phyloP scores from a whole-genome alignment of 1,140 invertebrate genomes.

The Drosophila ercepeae region DNA sequence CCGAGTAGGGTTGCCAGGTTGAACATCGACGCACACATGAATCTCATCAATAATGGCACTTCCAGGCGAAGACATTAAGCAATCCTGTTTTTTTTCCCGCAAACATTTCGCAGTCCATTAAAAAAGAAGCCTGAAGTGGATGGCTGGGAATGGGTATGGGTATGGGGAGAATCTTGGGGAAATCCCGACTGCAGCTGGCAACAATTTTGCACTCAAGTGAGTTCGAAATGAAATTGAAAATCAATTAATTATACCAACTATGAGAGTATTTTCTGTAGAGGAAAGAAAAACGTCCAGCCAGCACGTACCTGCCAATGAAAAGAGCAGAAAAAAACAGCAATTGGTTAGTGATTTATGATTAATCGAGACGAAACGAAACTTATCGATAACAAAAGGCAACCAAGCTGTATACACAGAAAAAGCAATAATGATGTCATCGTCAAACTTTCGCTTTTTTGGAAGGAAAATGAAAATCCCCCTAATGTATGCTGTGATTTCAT shows the following conservation, averaged over 20 bases:
- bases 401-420: slow-evolving; percentile 29
- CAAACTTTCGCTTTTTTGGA: slow-evolving; percentile 63
- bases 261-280: slow-evolving; percentile 21
- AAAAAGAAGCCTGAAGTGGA: slow-evolving; percentile 52
- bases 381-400: slow-evolving; percentile 11
- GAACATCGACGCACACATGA: slow-evolving; percentile 24
- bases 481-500: slow-evolving; percentile 63
- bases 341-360: slow-evolving; percentile 34
- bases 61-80: slow-evolving; percentile 15
- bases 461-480: slow-evolving; percentile 17
- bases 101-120: slow-evolving; percentile 62
- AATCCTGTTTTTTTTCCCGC: slow-evolving; percentile 10
- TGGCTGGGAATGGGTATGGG: neutral
- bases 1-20: slow-evolving; percentile 22
- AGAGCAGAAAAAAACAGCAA: slow-evolving; percentile 10
- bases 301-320: slow-evolving; percentile 58
- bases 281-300: too few species aligned
- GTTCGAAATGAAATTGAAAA: slow-evolving; percentile 55
- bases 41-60: slow-evolving; percentile 31
- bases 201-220: slow-evolving; percentile 67
- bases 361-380: slow-evolving; percentile 28
- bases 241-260: slow-evolving; percentile 64
- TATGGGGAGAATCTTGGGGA: neutral
- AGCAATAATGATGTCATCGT: slow-evolving; percentile 68
- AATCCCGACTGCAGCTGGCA: slow-evolving; percentile 43